Evolutionary conservation across 2,797 vertebrate genomes (phyloP).

Genomic region (Lerista edwardsae): DNA sequence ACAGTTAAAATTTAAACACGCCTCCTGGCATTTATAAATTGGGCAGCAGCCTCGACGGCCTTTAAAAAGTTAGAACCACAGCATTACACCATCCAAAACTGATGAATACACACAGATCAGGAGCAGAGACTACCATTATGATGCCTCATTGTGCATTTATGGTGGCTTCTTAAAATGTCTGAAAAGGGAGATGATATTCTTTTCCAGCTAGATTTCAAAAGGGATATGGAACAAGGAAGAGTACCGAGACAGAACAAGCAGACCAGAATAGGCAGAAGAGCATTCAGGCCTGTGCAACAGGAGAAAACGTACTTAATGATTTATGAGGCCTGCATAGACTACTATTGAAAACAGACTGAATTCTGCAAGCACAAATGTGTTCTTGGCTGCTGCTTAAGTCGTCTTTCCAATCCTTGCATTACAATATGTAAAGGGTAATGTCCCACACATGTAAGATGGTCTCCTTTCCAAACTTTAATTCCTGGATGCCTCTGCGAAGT

Average conservation of each 20-base stretch:
- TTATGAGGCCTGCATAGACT: background rate
- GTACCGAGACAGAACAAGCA: rapidly evolving
- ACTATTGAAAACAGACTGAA: background rate
- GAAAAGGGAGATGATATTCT: background rate
- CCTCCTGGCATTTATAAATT: too few relatives aligned
- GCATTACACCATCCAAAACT: background rate
- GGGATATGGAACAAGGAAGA: constrained; percentile 26
- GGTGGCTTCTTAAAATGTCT: background rate
- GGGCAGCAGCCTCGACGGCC: too few relatives aligned
- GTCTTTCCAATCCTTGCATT: background rate
- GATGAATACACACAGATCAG: background rate
- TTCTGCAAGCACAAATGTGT: background rate
- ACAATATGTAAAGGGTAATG: background rate
- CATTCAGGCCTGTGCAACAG: constrained; percentile 23
- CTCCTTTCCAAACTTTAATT: background rate
- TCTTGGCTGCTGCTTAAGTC: too few relatives aligned
- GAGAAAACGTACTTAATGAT: constrained; percentile 44
- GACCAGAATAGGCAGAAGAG: constrained; percentile 33
- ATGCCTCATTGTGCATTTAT: background rate
- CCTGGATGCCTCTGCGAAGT: background rate
- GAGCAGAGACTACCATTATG: background rate
- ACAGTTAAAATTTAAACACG: too few relatives aligned
- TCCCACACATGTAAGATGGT: background rate
- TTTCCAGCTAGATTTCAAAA: constrained; percentile 16
- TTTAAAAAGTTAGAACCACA: too few relatives aligned